phyloP scores from a whole-genome alignment of 2,888 invertebrate species.

The Orthosia incerta region DNA sequence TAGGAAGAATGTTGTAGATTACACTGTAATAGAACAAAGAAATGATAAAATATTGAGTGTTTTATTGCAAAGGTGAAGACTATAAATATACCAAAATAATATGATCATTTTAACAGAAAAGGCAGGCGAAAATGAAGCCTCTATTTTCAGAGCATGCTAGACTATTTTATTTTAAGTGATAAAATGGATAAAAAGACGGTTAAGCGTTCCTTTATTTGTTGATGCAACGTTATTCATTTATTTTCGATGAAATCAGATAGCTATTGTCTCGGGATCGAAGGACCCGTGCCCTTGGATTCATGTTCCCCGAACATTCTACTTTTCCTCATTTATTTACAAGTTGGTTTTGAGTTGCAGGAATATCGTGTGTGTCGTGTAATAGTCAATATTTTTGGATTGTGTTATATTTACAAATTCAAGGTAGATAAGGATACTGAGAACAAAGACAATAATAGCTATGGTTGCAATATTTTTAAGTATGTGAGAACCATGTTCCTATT shows the following conservation, averaged over 20 bases:
- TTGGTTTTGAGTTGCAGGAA: neutral
- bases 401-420: no score
- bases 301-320: conserved; percentile 4
- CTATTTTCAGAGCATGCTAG: no score
- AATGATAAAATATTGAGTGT: neutral
- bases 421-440: no score
- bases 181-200: neutral
- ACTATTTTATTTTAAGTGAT: no score
- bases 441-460: no score
- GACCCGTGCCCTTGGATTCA: conserved; percentile 5
- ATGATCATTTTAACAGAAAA: neutral
- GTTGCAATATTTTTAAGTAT: no score
- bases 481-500: no score
- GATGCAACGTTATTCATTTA: neutral
- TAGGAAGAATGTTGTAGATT: conserved; percentile 27
- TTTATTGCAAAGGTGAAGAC: neutral
- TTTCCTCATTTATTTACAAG: conserved; percentile 4
- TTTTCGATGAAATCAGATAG: conserved; percentile 5
- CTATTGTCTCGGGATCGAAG: neutral
- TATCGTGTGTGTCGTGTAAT: neutral
- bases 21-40: neutral
- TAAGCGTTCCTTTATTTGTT: neutral
- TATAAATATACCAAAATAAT: neutral
- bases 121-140: neutral
- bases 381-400: no score